Percentiles rank a stretch among this genome's conserved stretches.
Conservation (phyloP, 2,888 invertebrate genomes). For the Graphium colonna region DNA sequence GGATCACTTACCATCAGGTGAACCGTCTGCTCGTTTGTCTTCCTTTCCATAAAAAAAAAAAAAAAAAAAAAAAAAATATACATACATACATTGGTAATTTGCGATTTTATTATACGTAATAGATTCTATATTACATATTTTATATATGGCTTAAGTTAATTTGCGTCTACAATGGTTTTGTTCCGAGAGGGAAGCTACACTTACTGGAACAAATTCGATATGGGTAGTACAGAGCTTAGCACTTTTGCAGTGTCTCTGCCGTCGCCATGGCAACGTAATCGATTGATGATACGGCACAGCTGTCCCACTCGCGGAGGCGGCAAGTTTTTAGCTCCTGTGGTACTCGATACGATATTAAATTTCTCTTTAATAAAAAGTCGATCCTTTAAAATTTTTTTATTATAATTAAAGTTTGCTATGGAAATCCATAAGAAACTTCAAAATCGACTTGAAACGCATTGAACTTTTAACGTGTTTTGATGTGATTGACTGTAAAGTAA, state of each 20-base stretch:
- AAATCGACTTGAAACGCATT: too few species aligned
- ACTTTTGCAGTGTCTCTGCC: conserved; percentile 26
- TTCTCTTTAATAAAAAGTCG: not conserved
- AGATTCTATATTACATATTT: not conserved
- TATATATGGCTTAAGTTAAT: not conserved
- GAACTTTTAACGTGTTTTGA: not conserved
- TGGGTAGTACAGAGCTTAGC: conserved; percentile 17
- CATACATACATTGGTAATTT: too few species aligned
- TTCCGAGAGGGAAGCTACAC: not conserved
- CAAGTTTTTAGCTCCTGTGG: conserved; percentile 3
- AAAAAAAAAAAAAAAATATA: not conserved
- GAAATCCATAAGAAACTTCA: too few species aligned
- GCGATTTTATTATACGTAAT: too few species aligned
- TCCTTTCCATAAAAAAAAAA: too few species aligned
- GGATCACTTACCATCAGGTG: too few species aligned
- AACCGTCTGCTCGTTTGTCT: too few species aligned
- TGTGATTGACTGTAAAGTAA: not conserved
- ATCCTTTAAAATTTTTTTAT: too few species aligned
- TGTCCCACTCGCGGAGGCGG: conserved; percentile 7
- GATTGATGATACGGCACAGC: conserved; percentile 48
- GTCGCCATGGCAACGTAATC: conserved; percentile 62
- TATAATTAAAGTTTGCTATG: too few species aligned
- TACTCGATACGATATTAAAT: not conserved
- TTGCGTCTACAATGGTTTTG: not conserved
- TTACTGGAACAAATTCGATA: conserved; percentile 11